These are phyloP conservation scores for Colaptes auratus DNA, from an alignment of 2,113 vertebrate genomes.

Conservation along the genomic window DNA sequence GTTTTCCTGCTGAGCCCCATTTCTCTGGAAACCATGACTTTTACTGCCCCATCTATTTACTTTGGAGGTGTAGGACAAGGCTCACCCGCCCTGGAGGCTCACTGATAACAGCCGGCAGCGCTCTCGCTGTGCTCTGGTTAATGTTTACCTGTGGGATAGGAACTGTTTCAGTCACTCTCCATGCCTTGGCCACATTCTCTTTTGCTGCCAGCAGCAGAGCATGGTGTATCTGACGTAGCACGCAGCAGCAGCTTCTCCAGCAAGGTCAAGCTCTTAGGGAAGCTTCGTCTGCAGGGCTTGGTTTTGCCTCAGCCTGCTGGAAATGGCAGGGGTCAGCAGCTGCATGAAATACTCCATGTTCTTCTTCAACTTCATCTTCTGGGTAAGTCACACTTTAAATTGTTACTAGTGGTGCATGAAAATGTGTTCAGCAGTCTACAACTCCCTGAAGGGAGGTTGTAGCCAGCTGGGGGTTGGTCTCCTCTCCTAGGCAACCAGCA, in stretches of 20 bases:
- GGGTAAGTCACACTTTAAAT: conserved; percentile 82
- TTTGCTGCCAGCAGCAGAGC: conserved; percentile 35
- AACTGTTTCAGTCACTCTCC: not conserved
- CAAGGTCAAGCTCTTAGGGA: not conserved
- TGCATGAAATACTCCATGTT: conserved; percentile 89
- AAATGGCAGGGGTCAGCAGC: conserved; percentile 85
- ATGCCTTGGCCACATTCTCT: not conserved
- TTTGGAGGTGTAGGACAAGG: conserved; percentile 30
- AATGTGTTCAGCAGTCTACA: not conserved
- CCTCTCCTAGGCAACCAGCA: too few species aligned
- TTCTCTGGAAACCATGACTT: not conserved
- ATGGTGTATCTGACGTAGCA: not conserved
- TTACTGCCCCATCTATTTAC: conserved; percentile 50
- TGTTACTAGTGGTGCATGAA: conserved; percentile 25
- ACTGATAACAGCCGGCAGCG: conserved; percentile 48
- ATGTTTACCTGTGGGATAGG: conserved; percentile 68
- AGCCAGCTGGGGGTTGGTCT: too few species aligned
- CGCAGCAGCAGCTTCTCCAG: not conserved
- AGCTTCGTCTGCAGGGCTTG: not conserved
- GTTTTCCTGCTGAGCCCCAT: not conserved
- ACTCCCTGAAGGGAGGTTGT: too few species aligned
- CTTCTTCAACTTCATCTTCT: conserved; percentile 91
- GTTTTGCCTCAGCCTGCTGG: not conserved
- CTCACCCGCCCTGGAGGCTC: not conserved
- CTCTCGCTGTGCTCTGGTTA: conserved; percentile 67